Conservation (phyloP, 2,113 vertebrate genomes). For the Microcebus ravelobensis region DNA sequence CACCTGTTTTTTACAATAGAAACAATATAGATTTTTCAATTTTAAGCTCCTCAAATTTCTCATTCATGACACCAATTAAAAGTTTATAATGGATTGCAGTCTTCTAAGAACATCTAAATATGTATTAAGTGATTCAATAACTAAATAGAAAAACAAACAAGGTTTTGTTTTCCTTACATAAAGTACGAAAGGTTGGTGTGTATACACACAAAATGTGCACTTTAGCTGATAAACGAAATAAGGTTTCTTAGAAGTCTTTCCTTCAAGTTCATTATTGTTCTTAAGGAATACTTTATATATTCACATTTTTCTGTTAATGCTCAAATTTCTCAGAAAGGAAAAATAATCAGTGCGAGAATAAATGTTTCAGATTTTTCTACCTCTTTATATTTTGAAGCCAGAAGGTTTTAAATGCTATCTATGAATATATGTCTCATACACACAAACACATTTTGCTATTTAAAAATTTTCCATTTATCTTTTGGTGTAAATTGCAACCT, state of each 20-base stretch:
- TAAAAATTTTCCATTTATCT: neutral
- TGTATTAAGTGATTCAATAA: slow-evolving; percentile 33
- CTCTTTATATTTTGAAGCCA: slow-evolving; percentile 9
- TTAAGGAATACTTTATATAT: slow-evolving; percentile 37
- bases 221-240: neutral
- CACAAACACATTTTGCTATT: slow-evolving; percentile 11
- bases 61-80: slow-evolving; percentile 24
- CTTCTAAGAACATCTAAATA: slow-evolving; percentile 53
- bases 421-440: slow-evolving; percentile 11
- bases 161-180: slow-evolving; percentile 35
- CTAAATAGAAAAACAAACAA: slow-evolving; percentile 5
- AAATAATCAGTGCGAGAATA: slow-evolving; percentile 27
- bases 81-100: neutral
- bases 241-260: slow-evolving; percentile 14
- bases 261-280: slow-evolving; percentile 7
- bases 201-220: neutral
- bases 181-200: slow-evolving; percentile 22
- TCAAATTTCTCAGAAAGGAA: slow-evolving; percentile 52
- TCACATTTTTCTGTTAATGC: slow-evolving; percentile 16
- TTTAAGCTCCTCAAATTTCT: slow-evolving; percentile 23
- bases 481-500: neutral
- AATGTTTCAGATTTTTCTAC: slow-evolving; percentile 25
- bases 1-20: slow-evolving; percentile 21
- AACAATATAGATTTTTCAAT: slow-evolving; percentile 38
- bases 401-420: slow-evolving; percentile 15